Evolutionary conservation across 1,140 invertebrate genomes (phyloP).

Genomic region (Drepana arcuata): DNA sequence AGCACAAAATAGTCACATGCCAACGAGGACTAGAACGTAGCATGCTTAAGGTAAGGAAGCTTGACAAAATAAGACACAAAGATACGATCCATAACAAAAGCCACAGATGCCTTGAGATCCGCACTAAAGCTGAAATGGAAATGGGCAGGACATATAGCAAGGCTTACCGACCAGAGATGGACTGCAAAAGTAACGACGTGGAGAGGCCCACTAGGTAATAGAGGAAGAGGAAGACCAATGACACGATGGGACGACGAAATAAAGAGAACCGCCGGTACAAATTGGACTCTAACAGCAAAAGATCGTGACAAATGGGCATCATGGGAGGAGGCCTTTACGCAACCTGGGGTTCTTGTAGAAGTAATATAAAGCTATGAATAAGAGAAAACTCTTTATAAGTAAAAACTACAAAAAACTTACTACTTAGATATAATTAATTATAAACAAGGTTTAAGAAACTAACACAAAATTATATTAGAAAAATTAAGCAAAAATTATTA

Average conservation of each 20-base stretch:
- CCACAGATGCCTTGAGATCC: not conserved
- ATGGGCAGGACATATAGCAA: not conserved
- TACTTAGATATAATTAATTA: too few relatives aligned
- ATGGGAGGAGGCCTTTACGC: not conserved
- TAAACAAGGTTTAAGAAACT: too few relatives aligned
- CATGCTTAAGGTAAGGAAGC: not conserved
- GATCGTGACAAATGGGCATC: not conserved
- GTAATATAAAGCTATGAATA: too few relatives aligned
- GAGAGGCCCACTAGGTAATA: not conserved
- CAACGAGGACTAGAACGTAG: not conserved
- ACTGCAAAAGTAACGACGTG: not conserved
- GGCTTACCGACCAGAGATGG: not conserved
- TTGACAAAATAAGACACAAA: not conserved
- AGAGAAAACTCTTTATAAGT: too few relatives aligned
- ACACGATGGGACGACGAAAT: not conserved
- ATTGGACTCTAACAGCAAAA: not conserved
- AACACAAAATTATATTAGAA: too few relatives aligned
- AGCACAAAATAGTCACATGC: not conserved
- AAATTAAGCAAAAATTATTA: too few relatives aligned
- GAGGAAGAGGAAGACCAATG: not conserved
- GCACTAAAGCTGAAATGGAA: slow-evolving; percentile 1
- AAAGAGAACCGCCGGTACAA: not conserved
- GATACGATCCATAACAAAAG: not conserved
- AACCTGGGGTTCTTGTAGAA: not conserved
- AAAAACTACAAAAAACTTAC: too few relatives aligned